These are phyloP conservation scores for Orgyia antiqua DNA, from an alignment of 2,888 invertebrate genomes.

Conservation along the genomic window DNA sequence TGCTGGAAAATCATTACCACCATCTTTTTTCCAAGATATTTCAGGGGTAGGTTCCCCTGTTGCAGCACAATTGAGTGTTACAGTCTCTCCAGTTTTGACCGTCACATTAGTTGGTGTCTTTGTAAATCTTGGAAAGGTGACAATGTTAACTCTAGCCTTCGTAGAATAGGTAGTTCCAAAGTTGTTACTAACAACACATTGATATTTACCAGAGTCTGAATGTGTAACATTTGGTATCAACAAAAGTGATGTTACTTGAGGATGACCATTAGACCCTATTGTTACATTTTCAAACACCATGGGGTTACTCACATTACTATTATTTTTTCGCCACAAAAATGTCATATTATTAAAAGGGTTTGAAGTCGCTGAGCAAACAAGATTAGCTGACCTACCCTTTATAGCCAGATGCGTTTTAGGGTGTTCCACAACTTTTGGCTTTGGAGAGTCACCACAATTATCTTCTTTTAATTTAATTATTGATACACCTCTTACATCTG, in stretches of 20 bases:
- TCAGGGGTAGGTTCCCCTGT: constrained; percentile 92
- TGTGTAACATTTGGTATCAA: constrained; percentile 87
- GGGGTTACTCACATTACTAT: constrained; percentile 73
- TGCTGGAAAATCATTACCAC: constrained; percentile 96
- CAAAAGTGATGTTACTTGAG: constrained; percentile 84
- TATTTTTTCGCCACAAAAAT: constrained; percentile 94
- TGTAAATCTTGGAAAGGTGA: constrained; percentile 91
- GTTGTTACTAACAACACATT: constrained; percentile 93
- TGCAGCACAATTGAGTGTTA: constrained; percentile 93
- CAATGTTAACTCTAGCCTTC: constrained; percentile 91
- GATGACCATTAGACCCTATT: constrained; percentile 75
- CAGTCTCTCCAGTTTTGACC: constrained; percentile 90
- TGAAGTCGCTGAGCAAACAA: constrained; percentile 90
- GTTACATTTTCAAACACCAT: constrained; percentile 67
- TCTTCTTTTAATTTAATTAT: constrained; percentile 82
- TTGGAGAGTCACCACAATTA: constrained; percentile 89
- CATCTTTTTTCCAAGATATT: constrained; percentile 94
- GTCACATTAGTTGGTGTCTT: constrained; percentile 91
- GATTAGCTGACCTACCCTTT: constrained; percentile 89
- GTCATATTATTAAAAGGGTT: constrained; percentile 85
- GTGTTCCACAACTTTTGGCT: constrained; percentile 89
- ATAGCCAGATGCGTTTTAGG: constrained; percentile 90
- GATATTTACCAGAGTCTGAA: constrained; percentile 91
- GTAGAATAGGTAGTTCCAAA: constrained; percentile 94
- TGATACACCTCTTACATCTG: constrained; percentile 83